Conservation (phyloP, 2,113 vertebrate species). For the Mormyrus lacerda region DNA sequence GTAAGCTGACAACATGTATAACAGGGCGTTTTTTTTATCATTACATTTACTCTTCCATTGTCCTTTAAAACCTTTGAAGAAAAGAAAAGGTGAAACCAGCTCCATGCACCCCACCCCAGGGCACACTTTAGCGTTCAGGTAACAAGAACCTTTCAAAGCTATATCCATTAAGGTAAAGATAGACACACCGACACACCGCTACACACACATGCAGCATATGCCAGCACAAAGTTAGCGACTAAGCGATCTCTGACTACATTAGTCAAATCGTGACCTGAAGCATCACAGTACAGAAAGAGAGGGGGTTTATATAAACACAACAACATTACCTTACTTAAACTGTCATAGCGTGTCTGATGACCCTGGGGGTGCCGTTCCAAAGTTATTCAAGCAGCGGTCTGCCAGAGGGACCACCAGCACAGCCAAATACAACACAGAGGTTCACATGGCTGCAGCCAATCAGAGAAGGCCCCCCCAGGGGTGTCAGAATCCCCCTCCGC, state of each 20-base stretch:
- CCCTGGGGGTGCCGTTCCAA: neutral
- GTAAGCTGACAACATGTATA: neutral
- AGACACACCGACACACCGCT: neutral
- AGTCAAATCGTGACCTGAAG: neutral
- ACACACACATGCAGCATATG: neutral
- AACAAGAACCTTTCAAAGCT: neutral
- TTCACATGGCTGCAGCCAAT: neutral
- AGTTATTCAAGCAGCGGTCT: neutral
- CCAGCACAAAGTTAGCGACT: neutral
- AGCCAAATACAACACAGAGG: neutral
- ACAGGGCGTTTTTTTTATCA: neutral
- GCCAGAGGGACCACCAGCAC: neutral
- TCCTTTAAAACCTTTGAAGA: neutral
- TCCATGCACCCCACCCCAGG: neutral
- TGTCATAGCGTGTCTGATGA: slow-evolving; percentile 30
- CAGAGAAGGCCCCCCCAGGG: neutral
- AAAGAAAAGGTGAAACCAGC: neutral
- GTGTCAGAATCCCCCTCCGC: neutral
- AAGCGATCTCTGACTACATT: neutral
- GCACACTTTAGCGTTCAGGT: neutral
- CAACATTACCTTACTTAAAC: slow-evolving; percentile 42
- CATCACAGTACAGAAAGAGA: neutral
- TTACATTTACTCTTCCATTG: neutral
- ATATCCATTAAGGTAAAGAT: neutral
- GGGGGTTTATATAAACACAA: slow-evolving; percentile 13